These are phyloP conservation scores for Clunio marinus DNA, from an alignment of 2,888 invertebrate genomes.

Conservation along the genomic window DNA sequence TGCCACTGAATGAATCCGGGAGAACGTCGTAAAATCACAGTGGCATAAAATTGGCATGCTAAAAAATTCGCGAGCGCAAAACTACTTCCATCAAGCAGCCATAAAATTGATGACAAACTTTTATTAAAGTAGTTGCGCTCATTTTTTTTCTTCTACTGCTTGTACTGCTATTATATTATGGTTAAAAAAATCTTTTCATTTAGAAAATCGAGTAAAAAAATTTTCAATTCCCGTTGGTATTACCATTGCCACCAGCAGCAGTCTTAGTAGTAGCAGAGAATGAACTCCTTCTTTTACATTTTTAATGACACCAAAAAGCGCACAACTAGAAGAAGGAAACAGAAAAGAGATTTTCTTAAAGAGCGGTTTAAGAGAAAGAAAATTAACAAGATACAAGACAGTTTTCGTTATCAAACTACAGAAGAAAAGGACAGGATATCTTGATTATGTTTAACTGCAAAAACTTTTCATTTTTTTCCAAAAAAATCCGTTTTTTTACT, in stretches of 20 bases:
- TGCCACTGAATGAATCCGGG: neutral
- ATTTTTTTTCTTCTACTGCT: no score
- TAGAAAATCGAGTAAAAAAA: no score
- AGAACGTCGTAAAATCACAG: neutral
- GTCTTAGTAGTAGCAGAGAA: no score
- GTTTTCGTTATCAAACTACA: conserved; percentile 25
- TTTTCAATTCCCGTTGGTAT: conserved; percentile 2
- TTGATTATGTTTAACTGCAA: conserved; percentile 35
- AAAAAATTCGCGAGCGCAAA: neutral
- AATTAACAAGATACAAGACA: conserved; percentile 25
- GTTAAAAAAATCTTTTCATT: no score
- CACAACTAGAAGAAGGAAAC: conserved; percentile 12
- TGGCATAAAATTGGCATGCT: conserved; percentile 13
- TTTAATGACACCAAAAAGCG: conserved; percentile 28
- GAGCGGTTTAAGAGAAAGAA: neutral
- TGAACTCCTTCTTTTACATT: conserved; percentile 21
- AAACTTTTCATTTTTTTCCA: conserved; percentile 21
- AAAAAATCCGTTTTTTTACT: neutral
- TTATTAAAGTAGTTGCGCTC: neutral
- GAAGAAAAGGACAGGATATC: neutral
- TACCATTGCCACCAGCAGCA: no score
- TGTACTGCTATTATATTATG: no score
- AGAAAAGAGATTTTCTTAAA: neutral
- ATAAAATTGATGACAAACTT: neutral
- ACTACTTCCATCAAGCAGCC: neutral